A percentile compares a stretch with the other conserved stretches of the same genome.
These are phyloP conservation scores for Netelia melanura DNA, from an alignment of 2,888 invertebrate genomes.

Conservation along the genomic window DNA sequence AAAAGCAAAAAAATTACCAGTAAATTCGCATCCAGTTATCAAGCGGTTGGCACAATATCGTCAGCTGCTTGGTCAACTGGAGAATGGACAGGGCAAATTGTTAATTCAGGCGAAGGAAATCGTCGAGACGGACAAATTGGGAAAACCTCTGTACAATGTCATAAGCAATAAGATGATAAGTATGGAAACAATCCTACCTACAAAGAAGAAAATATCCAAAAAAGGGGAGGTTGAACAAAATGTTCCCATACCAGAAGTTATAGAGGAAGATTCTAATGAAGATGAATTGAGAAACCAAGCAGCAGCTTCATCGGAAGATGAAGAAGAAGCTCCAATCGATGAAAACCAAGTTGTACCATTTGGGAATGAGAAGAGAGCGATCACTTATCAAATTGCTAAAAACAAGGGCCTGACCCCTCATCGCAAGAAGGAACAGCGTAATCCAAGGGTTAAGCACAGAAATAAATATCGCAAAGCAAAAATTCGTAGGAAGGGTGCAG, in stretches of 20 bases:
- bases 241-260: constrained; percentile 82
- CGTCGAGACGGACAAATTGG: constrained; percentile 86
- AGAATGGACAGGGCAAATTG: constrained; percentile 89
- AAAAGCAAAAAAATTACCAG: constrained; percentile 90
- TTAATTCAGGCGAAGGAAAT: constrained; percentile 89
- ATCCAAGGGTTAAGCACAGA: constrained; percentile 98
- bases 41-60: constrained; percentile 93
- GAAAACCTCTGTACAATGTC: constrained; percentile 83
- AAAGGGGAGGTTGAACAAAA: constrained; percentile 70
- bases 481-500: constrained; percentile 96
- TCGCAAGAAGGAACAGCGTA: constrained; percentile 95
- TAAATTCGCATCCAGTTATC: constrained; percentile 95
- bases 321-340: constrained; percentile 63
- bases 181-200: constrained; percentile 45
- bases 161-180: constrained; percentile 64
- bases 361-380: constrained; percentile 90
- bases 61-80: constrained; percentile 91
- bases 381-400: constrained; percentile 97
- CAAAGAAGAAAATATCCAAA: constrained; percentile 84
- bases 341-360: constrained; percentile 76
- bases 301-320: constrained; percentile 70
- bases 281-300: constrained; percentile 57
- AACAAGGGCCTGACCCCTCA: constrained; percentile 97
- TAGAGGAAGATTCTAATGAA: constrained; percentile 69
- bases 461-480: constrained; percentile 96